phyloP scores from a whole-genome alignment of 2,113 vertebrate species.

The Labeo catla region DNA sequence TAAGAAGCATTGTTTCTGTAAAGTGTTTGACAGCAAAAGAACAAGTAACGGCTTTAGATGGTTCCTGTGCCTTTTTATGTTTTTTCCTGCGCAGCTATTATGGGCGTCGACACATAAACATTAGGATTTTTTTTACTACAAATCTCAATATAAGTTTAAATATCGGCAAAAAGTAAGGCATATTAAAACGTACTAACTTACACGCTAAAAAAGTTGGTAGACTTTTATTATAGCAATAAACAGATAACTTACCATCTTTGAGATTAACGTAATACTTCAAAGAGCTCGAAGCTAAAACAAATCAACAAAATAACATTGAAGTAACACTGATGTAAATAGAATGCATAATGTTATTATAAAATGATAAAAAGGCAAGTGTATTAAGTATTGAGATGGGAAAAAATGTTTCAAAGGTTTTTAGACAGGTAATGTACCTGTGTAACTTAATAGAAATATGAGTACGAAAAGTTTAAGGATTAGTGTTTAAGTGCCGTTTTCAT shows the following conservation, averaged over 20 bases:
- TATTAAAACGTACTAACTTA: neutral
- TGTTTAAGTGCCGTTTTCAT: neutral
- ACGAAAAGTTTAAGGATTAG: neutral
- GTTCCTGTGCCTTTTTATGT: neutral
- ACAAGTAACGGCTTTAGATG: neutral
- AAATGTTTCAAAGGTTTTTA: neutral
- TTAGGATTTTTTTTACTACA: neutral
- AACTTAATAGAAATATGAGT: neutral
- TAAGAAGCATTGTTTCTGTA: neutral
- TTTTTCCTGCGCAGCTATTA: neutral
- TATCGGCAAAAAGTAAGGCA: neutral
- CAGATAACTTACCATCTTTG: constrained; percentile 25
- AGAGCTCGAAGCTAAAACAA: neutral
- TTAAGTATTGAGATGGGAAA: neutral
- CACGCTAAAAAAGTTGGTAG: neutral
- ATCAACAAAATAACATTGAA: neutral
- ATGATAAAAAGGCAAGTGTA: neutral
- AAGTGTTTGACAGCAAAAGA: neutral
- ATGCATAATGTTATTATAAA: neutral
- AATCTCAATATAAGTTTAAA: neutral
- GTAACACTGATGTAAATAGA: neutral
- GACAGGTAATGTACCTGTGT: neutral
- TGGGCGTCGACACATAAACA: constrained; percentile 10
- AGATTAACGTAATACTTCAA: neutral
- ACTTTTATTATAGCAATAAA: neutral